Conservation (phyloP, 2,113 vertebrate species). For the Aramus guarauna region DNA sequence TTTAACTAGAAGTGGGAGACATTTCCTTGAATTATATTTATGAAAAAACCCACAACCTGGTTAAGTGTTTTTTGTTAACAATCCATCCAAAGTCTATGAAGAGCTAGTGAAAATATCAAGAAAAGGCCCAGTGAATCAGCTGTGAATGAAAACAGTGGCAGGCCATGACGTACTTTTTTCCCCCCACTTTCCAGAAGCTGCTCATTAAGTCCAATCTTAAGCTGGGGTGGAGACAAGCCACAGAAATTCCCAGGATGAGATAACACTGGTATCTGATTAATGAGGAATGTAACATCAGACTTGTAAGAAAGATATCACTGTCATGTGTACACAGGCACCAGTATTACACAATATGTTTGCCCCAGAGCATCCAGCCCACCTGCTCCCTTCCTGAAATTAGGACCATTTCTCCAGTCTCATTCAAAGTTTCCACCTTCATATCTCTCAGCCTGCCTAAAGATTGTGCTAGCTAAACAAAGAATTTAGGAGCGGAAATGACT, state of each 20-base stretch:
- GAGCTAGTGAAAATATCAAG: not conserved
- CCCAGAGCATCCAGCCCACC: not conserved
- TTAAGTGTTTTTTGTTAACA: not conserved
- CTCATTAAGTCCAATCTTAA: slow-evolving; percentile 14
- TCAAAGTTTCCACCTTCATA: not conserved
- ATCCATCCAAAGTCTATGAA: not conserved
- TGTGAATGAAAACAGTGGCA: not conserved
- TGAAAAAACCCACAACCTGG: not conserved
- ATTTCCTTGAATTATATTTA: not conserved
- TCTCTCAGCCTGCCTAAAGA: not conserved
- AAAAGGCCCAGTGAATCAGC: not conserved
- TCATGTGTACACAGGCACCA: accelerated
- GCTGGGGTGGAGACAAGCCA: not conserved
- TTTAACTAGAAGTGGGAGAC: not conserved
- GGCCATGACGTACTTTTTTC: not conserved
- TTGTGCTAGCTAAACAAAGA: not conserved
- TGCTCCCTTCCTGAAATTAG: not conserved
- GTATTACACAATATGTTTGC: not conserved
- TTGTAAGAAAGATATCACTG: not conserved
- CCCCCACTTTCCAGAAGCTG: not conserved
- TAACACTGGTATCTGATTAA: not conserved
- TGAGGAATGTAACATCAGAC: not conserved
- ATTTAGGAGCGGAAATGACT: not conserved
- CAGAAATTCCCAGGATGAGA: slow-evolving; percentile 11
- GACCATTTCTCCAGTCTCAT: not conserved